Base-by-base conservation (phyloP, 2,888 invertebrate species). In the Trypoxylon attenuatum region DNA sequence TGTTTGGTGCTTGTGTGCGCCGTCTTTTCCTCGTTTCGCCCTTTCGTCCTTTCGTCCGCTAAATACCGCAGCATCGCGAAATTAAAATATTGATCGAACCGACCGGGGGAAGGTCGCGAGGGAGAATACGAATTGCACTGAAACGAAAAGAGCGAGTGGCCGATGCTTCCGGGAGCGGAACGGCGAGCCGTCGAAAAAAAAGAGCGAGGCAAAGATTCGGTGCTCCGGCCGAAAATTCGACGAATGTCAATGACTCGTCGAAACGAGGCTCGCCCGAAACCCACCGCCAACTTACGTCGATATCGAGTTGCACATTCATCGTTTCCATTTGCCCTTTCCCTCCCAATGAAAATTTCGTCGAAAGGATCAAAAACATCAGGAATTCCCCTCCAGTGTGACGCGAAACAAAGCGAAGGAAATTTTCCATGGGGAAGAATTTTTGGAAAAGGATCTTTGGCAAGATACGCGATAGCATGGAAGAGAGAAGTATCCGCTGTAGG, bases 71-170 rank as follows among this genome's bases (percentile, higher is more conserved):
- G 83, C 85, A 85, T 85, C 85, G 84, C 79, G 84, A 84, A 83
- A 86, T 87, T 86, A 86, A 87, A 87, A 86, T 87, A 87, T 87
- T 85, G 86, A 87, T 86, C 86, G 85, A 80, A 79, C 71, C n/a
- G n/a, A n/a, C n/a, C n/a, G n/a, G n/a, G n/a, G n/a, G n/a, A n/a
- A 47, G 63, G 79, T 77, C 78, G 76, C 76, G 70, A 71, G 75
- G 76, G 74, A 78, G 79, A 76, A 80, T 79, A 77, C 78, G 81
- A 84, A 83, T 84, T 78, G 82, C 78, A 80, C 81, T 77, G 73
- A 74, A 79, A 70, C 78, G 78, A 69, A 73, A 74, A 73, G 72
- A 52, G 46, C 38, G 46, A 39, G 73, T 73, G 13, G 42, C 76
- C 73, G 79, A 73, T 76, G 78, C 77, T 58, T 69, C 67, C 51